phyloP scores from a whole-genome alignment of 2,888 invertebrate species.

The Acrobasis consociella region DNA sequence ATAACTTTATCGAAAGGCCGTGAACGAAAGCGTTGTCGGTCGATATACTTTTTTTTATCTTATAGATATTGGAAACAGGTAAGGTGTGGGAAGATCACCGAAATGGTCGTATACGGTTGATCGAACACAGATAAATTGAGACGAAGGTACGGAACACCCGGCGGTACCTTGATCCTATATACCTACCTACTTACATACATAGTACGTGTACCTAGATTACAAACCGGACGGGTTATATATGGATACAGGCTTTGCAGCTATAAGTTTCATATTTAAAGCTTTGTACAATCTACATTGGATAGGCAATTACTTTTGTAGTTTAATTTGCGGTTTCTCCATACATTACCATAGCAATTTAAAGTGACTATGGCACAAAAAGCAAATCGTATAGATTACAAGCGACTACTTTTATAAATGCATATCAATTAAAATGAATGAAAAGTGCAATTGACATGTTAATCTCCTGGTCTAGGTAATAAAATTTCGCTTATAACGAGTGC shows the following conservation, averaged over 20 bases:
- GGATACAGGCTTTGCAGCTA: conserved; percentile 44
- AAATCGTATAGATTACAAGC: conserved; percentile 37
- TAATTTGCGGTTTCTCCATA: conserved; percentile 60
- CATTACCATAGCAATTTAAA: conserved; percentile 60
- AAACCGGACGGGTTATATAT: conserved; percentile 56
- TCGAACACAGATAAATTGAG: conserved; percentile 61
- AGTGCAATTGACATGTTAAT: conserved; percentile 13
- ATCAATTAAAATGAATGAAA: conserved; percentile 30
- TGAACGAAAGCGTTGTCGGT: conserved; percentile 58
- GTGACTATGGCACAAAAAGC: conserved; percentile 34
- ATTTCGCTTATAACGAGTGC: conserved; percentile 4
- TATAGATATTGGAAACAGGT: conserved; percentile 58
- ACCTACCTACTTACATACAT: conserved; percentile 25
- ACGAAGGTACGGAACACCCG: conserved; percentile 44
- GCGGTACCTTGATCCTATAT: conserved; percentile 40
- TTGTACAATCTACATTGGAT: conserved; percentile 55
- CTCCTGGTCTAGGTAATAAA: conserved; percentile 15
- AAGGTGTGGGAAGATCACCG: conserved; percentile 68
- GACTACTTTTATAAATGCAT: conserved; percentile 42
- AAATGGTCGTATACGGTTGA: conserved; percentile 56
- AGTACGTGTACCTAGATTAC: conserved; percentile 36
- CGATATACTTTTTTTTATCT: conserved; percentile 47
- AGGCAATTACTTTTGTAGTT: conserved; percentile 72
- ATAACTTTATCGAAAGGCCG: conserved; percentile 69
- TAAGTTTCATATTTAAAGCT: conserved; percentile 53